Evolutionary conservation across 35 echinoderm and acorn worm species (phyloP).

Genomic region (Ophiothrix spiculata): DNA sequence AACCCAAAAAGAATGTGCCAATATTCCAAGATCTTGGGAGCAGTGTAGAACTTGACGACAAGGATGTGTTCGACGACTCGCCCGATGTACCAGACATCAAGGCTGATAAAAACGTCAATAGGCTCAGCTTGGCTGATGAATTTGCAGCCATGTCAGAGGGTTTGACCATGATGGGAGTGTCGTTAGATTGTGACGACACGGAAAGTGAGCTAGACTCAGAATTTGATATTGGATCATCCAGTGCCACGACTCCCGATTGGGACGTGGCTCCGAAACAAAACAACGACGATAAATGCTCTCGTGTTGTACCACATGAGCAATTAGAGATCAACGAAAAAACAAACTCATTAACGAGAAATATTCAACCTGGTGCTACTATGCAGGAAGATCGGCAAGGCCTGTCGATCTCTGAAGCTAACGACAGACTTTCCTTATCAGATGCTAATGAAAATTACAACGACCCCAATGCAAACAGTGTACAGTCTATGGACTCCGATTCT

Average conservation of each 20-base stretch:
- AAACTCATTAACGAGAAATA: neutral
- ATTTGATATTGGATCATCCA: slow-evolving; percentile 62
- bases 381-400: neutral
- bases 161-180: slow-evolving; percentile 52
- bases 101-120: slow-evolving; percentile 54
- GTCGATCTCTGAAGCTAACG: no score
- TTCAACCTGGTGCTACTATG: slow-evolving; percentile 22
- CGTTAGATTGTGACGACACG: slow-evolving; percentile 27
- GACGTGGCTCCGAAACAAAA: slow-evolving; percentile 26
- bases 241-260: slow-evolving; percentile 87
- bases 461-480: slow-evolving; percentile 43
- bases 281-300: neutral
- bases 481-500: neutral
- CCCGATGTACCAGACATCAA: slow-evolving; percentile 32
- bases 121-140: slow-evolving; percentile 88
- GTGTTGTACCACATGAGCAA: neutral
- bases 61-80: slow-evolving; percentile 46
- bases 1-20: slow-evolving; percentile 27
- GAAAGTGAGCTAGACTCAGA: slow-evolving; percentile 58
- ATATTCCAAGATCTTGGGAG: slow-evolving; percentile 85
- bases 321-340: slow-evolving; percentile 6
- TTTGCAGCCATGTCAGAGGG: slow-evolving; percentile 76
- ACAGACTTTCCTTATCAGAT: neutral
- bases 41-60: slow-evolving; percentile 84
- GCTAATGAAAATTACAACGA: slow-evolving; percentile 19